Base-by-base conservation (phyloP, 2,113 vertebrate genomes). In the Phylloscopus trochilus region DNA sequence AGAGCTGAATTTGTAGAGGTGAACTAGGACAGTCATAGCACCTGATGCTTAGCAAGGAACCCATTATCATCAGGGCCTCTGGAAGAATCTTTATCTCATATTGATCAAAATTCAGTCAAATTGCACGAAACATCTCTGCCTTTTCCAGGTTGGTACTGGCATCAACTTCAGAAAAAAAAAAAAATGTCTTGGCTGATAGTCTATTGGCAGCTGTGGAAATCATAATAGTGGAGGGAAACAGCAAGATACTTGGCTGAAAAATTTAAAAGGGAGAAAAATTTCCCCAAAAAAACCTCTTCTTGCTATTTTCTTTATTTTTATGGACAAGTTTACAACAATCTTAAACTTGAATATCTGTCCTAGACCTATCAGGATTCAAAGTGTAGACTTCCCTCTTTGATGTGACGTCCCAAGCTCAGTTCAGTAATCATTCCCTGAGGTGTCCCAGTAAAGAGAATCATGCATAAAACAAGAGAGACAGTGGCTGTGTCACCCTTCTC, bases 151-250 rank as follows among this genome's bases (percentile, higher is more conserved):
- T 47, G 46, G n/a, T 69, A 79, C 33, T 59, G 33, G 26, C 21
- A 72, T 41, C 55, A 37, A 14, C n/a, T 52, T 31, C 11, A 43
- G 72, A 75, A 95, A 83, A 49, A 70, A 67, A 75, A 95, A 83
- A 49, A 70, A 67, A 30, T 17, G 9, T 59, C 43, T 62, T 70
- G 33, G 26, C 26, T 69, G 22, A 41, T 39, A 77, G 7, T 73
- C 13, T 86, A 3, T 19, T 77, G 55, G 39, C 27, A 89, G 30
- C n/a, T 64, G 52, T 58, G 22, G 41, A 83, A 89, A 47, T 62
- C 51, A 33, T 68, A 87, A 72, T 3, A 63, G 15, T 35, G 24
- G 43, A 83, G 13, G 15, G 75, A 90, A 93, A 22, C 11, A 72
- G 21, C 21, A 72, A 58, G 81, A 73, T 22, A 52, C n/a, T 31